Conservation (phyloP, 1,140 invertebrate species). For the Alviniconcha marisindica region DNA sequence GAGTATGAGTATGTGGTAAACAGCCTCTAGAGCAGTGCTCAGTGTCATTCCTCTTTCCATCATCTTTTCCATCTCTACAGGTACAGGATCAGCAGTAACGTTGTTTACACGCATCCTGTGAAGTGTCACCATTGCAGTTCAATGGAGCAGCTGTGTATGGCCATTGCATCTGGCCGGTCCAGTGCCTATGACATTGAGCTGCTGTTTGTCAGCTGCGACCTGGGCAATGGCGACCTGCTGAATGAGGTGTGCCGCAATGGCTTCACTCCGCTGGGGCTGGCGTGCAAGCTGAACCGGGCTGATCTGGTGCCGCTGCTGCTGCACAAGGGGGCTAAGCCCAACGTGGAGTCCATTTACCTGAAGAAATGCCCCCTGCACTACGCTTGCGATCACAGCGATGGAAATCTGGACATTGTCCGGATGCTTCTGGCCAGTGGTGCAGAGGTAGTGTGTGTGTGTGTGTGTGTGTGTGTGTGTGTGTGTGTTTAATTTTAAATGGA, state of each 20-base stretch:
- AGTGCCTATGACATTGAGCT: neutral
- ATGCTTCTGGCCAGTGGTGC: constrained; percentile 38
- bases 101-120: too few species aligned
- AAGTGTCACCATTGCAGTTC: too few species aligned
- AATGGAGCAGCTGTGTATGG: neutral
- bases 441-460: constrained; percentile 35
- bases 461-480: too few species aligned
- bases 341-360: constrained; percentile 22
- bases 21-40: too few species aligned
- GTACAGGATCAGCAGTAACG: too few species aligned
- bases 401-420: constrained; percentile 39
- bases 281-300: constrained; percentile 44
- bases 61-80: too few species aligned
- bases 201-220: neutral
- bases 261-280: constrained; percentile 42
- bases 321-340: constrained; percentile 31
- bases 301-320: constrained; percentile 43
- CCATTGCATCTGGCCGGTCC: constrained; percentile 1
- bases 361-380: constrained; percentile 45
- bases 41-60: too few species aligned
- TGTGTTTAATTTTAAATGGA: too few species aligned
- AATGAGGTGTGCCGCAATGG: constrained; percentile 11
- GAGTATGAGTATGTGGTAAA: too few species aligned
- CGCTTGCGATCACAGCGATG: constrained; percentile 43
- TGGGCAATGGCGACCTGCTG: neutral